Conservation (phyloP, 1,140 invertebrate species). For the Portunus trituberculatus region DNA sequence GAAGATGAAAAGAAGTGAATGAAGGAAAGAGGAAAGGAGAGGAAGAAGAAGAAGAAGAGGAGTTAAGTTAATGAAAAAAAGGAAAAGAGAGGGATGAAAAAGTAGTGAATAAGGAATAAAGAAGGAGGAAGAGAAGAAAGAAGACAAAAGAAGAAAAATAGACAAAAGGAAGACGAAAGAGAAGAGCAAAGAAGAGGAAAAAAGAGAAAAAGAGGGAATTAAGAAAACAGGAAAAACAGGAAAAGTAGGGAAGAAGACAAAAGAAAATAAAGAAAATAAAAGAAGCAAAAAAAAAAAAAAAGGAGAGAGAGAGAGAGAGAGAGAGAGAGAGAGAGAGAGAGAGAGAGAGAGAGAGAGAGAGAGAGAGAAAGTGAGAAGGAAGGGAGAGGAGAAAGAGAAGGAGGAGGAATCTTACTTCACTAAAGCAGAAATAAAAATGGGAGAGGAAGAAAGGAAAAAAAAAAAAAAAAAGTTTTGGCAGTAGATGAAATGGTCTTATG, state of each 20-base stretch:
- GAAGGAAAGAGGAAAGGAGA: neutral
- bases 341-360: neutral
- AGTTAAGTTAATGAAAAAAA: neutral
- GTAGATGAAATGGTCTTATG: neutral
- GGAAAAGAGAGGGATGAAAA: neutral
- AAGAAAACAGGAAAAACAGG: neutral
- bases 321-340: neutral
- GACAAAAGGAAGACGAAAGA: neutral
- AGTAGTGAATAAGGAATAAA: neutral
- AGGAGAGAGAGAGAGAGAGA: neutral
- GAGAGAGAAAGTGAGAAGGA: neutral
- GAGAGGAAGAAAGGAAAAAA: neutral
- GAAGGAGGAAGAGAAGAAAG: neutral
- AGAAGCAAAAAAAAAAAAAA: neutral
- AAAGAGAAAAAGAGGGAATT: neutral
- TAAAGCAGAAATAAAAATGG: neutral
- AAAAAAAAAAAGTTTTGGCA: neutral
- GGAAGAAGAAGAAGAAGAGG: neutral
- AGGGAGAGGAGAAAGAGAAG: neutral
- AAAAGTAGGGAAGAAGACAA: neutral
- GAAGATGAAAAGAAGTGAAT: neutral
- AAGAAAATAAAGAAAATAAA: neutral
- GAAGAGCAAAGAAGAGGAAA: neutral
- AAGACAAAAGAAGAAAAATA: neutral
- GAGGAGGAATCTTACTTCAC: neutral